These are phyloP conservation scores for Orthosia incerta DNA, from an alignment of 2,888 invertebrate species.

Conservation along the genomic window DNA sequence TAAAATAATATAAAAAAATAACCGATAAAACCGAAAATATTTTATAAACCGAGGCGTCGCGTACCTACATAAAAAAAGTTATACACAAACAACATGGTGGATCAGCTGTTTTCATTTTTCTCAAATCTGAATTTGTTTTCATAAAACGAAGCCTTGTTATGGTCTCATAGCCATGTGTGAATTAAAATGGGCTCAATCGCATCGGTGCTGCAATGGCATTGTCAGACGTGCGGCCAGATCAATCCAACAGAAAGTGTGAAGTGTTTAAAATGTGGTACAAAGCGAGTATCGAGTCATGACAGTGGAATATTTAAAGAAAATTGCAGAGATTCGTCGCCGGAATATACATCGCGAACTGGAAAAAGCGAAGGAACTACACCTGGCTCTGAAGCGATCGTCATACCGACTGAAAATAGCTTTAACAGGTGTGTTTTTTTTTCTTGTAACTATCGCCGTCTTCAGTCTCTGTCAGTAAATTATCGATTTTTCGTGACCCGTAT, in stretches of 20 bases:
- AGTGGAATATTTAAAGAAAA: constrained; percentile 84
- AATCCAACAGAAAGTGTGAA: constrained; percentile 96
- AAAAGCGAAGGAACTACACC: constrained; percentile 87
- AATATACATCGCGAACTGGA: constrained; percentile 84
- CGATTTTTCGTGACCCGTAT: constrained; percentile 87
- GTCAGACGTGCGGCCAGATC: constrained; percentile 96
- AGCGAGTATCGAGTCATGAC: constrained; percentile 92
- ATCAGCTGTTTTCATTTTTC: constrained; percentile 91
- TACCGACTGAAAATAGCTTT: constrained; percentile 85
- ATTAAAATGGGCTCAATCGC: constrained; percentile 97
- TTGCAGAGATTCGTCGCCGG: constrained; percentile 86
- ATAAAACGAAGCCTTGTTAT: constrained; percentile 87
- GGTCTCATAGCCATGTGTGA: constrained; percentile 91
- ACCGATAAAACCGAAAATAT: constrained; percentile 56
- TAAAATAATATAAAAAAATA: neutral
- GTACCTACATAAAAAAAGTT: constrained; percentile 79
- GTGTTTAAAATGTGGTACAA: constrained; percentile 96
- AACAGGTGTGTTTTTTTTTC: constrained; percentile 83
- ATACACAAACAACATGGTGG: constrained; percentile 92
- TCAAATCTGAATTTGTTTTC: constrained; percentile 83
- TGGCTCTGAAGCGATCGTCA: constrained; percentile 85
- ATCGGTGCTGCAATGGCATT: constrained; percentile 98
- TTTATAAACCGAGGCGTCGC: constrained; percentile 34
- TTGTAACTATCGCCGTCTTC: constrained; percentile 78
- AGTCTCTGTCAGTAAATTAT: constrained; percentile 78